Conservation (phyloP, 2,797 vertebrate genomes). For the Spheniscus humboldti region DNA sequence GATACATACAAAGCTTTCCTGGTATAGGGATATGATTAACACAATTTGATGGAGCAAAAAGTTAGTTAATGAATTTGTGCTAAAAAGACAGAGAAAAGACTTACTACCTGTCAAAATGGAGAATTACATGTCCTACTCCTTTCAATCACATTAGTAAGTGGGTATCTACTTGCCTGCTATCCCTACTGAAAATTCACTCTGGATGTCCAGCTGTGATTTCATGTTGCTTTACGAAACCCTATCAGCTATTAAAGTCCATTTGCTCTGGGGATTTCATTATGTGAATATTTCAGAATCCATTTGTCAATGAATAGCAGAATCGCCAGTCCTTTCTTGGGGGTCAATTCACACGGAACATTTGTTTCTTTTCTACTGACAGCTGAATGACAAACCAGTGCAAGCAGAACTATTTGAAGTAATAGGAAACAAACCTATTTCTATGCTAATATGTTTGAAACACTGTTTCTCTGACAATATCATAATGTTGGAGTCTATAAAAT, state of each 20-base stretch:
- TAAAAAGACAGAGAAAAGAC: background rate
- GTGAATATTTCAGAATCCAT: conserved; percentile 38
- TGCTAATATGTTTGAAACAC: conserved; percentile 33
- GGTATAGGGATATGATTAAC: background rate
- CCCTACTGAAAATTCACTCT: conserved; percentile 1
- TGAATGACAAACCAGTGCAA: conserved; percentile 23
- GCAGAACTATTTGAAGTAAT: conserved; percentile 17
- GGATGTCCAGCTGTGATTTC: background rate
- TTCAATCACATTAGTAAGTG: background rate
- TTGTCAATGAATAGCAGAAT: conserved; percentile 16
- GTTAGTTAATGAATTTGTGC: background rate
- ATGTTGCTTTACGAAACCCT: background rate
- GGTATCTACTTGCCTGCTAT: background rate
- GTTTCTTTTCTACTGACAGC: conserved; percentile 29
- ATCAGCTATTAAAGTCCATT: background rate
- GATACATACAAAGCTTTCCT: background rate
- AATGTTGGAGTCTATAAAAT: background rate
- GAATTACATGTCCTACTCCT: background rate
- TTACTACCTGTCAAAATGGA: background rate
- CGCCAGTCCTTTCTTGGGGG: background rate
- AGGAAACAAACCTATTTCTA: conserved; percentile 31
- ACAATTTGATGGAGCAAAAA: background rate
- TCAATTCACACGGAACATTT: conserved; percentile 5
- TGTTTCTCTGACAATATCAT: background rate
- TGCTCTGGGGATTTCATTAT: conserved; percentile 27